Conservation (phyloP, 2,888 invertebrate genomes). For the Eucera pruinosa region DNA sequence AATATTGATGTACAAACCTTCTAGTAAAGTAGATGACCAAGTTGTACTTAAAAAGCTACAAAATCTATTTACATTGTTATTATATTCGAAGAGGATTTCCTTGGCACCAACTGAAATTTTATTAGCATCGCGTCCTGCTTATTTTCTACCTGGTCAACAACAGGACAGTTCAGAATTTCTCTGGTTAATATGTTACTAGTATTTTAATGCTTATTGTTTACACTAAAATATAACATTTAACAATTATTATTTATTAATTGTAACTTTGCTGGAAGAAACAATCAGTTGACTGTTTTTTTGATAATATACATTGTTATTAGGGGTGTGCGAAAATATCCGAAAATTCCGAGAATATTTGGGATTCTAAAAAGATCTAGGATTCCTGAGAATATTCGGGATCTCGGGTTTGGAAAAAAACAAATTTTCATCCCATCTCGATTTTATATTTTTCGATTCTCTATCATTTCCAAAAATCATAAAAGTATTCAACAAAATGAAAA, state of each 20-base stretch:
- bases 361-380: no score
- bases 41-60: slow-evolving; percentile 87
- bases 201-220: slow-evolving; percentile 30
- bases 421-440: no score
- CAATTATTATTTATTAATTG: slow-evolving; percentile 12
- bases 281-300: no score
- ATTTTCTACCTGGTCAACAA: slow-evolving; percentile 91
- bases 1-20: slow-evolving; percentile 84
- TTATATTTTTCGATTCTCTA: no score
- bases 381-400: no score
- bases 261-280: no score
- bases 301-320: no score
- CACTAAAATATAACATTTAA: neutral
- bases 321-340: no score
- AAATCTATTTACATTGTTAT: slow-evolving; percentile 90
- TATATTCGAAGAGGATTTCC: slow-evolving; percentile 88
- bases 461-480: no score
- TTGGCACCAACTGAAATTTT: slow-evolving; percentile 90
- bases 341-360: no score
- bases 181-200: slow-evolving; percentile 84
- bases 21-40: slow-evolving; percentile 64
- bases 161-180: slow-evolving; percentile 96
- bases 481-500: no score
- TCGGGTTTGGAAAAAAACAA: no score
- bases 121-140: slow-evolving; percentile 90